Evolutionary conservation across 2,888 invertebrate species (phyloP), one percentile per base, ranked within the genome.

Genomic region (Tethea ocularis): DNA sequence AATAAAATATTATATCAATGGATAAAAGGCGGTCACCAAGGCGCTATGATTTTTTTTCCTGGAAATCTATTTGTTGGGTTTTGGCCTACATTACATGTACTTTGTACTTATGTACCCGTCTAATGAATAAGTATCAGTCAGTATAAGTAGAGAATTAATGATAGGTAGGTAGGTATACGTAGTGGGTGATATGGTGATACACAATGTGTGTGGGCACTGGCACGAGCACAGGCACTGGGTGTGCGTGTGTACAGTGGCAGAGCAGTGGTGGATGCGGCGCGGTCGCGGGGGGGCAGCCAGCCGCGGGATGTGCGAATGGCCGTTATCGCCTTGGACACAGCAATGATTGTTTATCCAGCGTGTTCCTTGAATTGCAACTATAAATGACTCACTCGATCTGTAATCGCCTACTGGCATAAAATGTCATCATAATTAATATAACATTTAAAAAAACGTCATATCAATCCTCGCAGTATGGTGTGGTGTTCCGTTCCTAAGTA

Each of bases 261-360:
- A 54, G 60, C 63, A 60, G 76, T 80, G 80, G 72, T 72, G 66
- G 64, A 62, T 67, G 72, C 58, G 72, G 61, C 65, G 68, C 29
- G 59, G 59, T 60, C 57, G 66, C 64, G 54, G 65, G 60, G 64
- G 63, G 71, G 72, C 64, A 65, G 68, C 56, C 67, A 57, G 62
- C 64, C 64, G 83, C 87, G 89, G 90, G 89, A 91, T 90, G 91
- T 91, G 91, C 91, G 87, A 91, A 91, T 88, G 91, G 85, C 81
- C 85, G 90, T 88, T 91, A 92, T 91, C 91, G 84, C 82, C 73
- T 80, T 84, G 89, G 87, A 91, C 91, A 91, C 88, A 87, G 88
- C 88, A 88, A 90, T 91, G 90, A 91, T 91, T 91, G 92, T 92
- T 91, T 91, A 91, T 91, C 91, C 91, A 90, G 87, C 81, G 80